Evolutionary conservation across 2,113 vertebrate species (phyloP), one percentile per base, ranked within the genome.

Genomic region (Saccopteryx bilineata): DNA sequence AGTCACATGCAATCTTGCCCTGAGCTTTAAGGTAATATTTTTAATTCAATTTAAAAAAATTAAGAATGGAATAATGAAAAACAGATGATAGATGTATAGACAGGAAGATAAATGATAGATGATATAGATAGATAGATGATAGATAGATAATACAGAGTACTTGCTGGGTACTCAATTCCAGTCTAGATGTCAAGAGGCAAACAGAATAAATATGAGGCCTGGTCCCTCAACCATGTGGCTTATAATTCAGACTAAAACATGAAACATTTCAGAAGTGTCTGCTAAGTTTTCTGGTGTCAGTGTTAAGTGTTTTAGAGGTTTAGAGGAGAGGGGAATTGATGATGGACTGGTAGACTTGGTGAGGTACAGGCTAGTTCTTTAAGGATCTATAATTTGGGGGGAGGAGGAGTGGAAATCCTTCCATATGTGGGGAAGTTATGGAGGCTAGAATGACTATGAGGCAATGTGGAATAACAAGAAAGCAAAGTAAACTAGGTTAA

Each of bases 11-110:
- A 60, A 86, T 83, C 54, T 66, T 91, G 12, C 7, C 79, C 24
- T 71, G 66, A 39, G 33, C 28, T 95, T 95, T 92, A 89, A 88
- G 52, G 61, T 85, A 96, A 93, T 48, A 84, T 74, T 89, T 76
- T 83, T 84, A 86, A 74, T 88, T 74, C 26, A 52, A 76, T 54
- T 31, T 48, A 63, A 82, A 82, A 23, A 60, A 11, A 4, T 69
- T 21, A 39, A 80, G 31, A 86, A 86, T 5, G 7, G 13, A 87
- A 94, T 39, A 87, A 81, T 52, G 5, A 71, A 68, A 88, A 13
- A 52, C 1, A 85, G 52, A 82, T 28, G 15, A 19, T 17, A 33
- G 7, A 48, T 26, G 54, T 39, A 23, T 21, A 71, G 31, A 58
- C 7, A 69, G 21, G 6, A 10, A 72, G 61, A 23, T 26, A 26